Base-by-base conservation (phyloP, 2,888 invertebrate species). In the Tinea pellionella region DNA sequence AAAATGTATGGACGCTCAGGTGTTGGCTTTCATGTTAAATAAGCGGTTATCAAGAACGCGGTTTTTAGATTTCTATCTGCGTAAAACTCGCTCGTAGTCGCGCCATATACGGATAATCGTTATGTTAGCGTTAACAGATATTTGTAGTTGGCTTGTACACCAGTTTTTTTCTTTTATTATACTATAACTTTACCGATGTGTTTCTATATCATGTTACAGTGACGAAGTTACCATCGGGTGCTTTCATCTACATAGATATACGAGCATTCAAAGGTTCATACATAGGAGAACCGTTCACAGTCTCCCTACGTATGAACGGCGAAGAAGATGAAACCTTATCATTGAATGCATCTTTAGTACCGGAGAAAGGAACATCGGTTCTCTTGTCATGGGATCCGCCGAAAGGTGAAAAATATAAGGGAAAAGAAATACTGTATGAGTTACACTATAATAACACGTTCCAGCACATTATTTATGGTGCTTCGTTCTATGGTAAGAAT, bases 351-450 rank as follows among this genome's bases (percentile, higher is more conserved):
- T 77, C 77, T 11, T 67, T 90, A 11, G 66, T 89, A 0, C 89
- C 89, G 68, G 85, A 88, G 1, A 80, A 87, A 47, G 89, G 90
- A 0, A 92, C 91, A 0, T 78, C 90, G 0, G 92, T 93, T 0
- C 89, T 90, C 64, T 68, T 95, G 13, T 80, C 78, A 8, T 95
- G 95, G 95, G 79, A 88, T 12, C 84, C 89, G 8, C 92, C 93
- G 0, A 85, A 85, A 18, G 88, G 87, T 42, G 77, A 81, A 0
- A 77, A 89, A n/a, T 91, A 84, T 58, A 76, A 74, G 63, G 72
- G 70, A 24, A 76, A 74, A 59, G 70, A 75, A 9, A 42, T 84
- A n/a, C 67, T 80, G 3, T 96, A 95, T 70, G 93, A 92, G 16
- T 86, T 95, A 47, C 92, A 93, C 73, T 95, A 94, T 68, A 92